Base-by-base conservation (phyloP, 1,140 invertebrate species). In the Drosophila sp. region DNA sequence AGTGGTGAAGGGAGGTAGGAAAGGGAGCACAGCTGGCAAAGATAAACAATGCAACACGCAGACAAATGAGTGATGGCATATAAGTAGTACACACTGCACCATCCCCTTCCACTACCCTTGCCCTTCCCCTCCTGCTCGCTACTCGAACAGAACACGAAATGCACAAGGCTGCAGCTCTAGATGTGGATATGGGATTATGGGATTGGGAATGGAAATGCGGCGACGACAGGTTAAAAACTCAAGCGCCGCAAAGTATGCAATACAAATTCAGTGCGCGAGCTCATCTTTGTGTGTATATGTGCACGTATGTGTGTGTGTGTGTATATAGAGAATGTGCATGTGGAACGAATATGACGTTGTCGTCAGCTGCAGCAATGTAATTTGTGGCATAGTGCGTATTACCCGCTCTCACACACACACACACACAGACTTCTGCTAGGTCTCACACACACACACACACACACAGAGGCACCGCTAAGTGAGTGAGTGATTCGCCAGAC, bases 401-500 rank as follows among this genome's bases (percentile, higher is more conserved):
- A 57, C 59, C 34, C 58, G 7, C 58, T 16, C 56, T 61, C 40
- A 64, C 65, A 29, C 21, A 51, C 16, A 38, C 40, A 53, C 48
- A 38, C 45, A 58, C 14, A 13, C 5, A 48, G 18, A n/a, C 40
- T 48, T n/a, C n/a, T n/a, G n/a, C n/a, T n/a, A n/a, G n/a, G n/a
- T n/a, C 21, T 2, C 27, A 58, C 40, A 50, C 63, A 29, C 40
- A 56, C n/a, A 70, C 57, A 36, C 18, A 54, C 29, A 46, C 11
- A 62, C 4, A 41, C 27, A 56, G 9, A 46, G 43, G 27, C 45
- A 36, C 11, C 67, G 32, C 69, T 89, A 87, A 89, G 84, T 89
- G 84, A 89, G 83, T 89, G 83, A 89, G 84, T 89, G 83, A 89
- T 89, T 69, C 70, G 70, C 76, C 72, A 89, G 83, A 89, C 83